phyloP scores from a whole-genome alignment of 2,888 invertebrate species.

The Lasiommata megera region DNA sequence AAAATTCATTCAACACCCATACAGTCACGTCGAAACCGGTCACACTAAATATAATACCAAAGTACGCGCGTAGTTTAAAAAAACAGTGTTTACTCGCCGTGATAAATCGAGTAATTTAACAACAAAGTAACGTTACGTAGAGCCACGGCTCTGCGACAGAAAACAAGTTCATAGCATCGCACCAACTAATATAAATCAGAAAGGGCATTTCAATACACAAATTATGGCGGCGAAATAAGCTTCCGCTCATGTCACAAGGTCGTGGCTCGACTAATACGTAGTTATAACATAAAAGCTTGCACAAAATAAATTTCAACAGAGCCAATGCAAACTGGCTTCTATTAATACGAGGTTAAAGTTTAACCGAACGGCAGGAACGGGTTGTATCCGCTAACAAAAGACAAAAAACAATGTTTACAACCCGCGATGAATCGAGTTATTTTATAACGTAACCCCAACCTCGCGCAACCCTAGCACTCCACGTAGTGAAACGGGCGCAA shows the following conservation, averaged over 20 bases:
- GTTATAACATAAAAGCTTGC: not conserved
- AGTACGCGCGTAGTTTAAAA: conserved; percentile 69
- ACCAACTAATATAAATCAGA: no score
- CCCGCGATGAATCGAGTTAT: conserved; percentile 66
- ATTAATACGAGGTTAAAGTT: not conserved
- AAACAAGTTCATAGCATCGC: no score
- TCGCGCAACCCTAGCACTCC: conserved; percentile 42
- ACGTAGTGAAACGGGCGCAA: conserved; percentile 16
- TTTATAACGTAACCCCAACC: conserved; percentile 58
- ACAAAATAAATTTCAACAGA: not conserved
- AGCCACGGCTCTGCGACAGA: not conserved
- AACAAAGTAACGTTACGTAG: conserved; percentile 14
- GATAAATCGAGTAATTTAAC: conserved; percentile 61
- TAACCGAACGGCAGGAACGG: not conserved
- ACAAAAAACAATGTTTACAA: conserved; percentile 63
- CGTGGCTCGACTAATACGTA: not conserved
- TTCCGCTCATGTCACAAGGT: not conserved
- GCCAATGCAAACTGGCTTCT: not conserved
- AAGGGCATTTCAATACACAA: no score
- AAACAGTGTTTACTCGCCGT: conserved; percentile 68
- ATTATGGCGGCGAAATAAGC: no score
- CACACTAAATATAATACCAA: conserved; percentile 65
- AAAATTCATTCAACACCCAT: conserved; percentile 41
- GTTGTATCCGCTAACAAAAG: not conserved
- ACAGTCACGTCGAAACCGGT: conserved; percentile 44